Evolutionary conservation across 2,797 vertebrate genomes (phyloP).

Genomic region (Malurus splendens): DNA sequence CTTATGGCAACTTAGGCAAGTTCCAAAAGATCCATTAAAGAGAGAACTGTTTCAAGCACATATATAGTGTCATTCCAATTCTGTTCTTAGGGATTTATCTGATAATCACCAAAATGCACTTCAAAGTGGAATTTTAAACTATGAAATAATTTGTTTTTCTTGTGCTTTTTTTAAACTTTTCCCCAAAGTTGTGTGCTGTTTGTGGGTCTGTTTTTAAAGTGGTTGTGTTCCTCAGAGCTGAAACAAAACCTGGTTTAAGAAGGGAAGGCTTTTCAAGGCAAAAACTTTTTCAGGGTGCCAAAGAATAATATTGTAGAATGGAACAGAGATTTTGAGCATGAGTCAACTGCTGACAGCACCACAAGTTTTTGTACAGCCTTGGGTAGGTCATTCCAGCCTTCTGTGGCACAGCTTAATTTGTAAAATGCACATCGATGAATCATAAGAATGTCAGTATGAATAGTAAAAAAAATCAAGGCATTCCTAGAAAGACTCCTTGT

Average conservation of each 20-base stretch:
- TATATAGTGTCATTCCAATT: slow-evolving; percentile 46
- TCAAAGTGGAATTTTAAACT: slow-evolving; percentile 58
- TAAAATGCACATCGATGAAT: neutral
- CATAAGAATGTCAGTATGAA: neutral
- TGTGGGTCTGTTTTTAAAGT: slow-evolving; percentile 6
- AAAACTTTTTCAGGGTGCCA: neutral
- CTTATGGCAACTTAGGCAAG: slow-evolving; percentile 46
- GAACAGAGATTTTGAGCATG: neutral
- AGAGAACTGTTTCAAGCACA: slow-evolving; percentile 42
- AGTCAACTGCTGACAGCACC: neutral
- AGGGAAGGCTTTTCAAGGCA: neutral
- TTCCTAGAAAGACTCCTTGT: slow-evolving; percentile 17
- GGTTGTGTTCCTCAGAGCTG: neutral
- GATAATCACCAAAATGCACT: slow-evolving; percentile 48
- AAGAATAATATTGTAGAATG: neutral
- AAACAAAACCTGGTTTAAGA: neutral
- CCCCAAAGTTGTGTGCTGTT: neutral
- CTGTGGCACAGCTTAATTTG: neutral
- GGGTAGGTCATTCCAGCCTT: neutral
- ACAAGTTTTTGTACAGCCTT: neutral
- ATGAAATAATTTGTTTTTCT: slow-evolving; percentile 62
- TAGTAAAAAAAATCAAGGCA: neutral
- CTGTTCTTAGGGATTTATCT: slow-evolving; percentile 58
- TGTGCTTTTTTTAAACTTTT: slow-evolving; percentile 23
- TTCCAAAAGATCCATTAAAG: slow-evolving; percentile 67